Evolutionary conservation across 1,140 invertebrate genomes (phyloP).

Genomic region (Oncopodura yosiiana): DNA sequence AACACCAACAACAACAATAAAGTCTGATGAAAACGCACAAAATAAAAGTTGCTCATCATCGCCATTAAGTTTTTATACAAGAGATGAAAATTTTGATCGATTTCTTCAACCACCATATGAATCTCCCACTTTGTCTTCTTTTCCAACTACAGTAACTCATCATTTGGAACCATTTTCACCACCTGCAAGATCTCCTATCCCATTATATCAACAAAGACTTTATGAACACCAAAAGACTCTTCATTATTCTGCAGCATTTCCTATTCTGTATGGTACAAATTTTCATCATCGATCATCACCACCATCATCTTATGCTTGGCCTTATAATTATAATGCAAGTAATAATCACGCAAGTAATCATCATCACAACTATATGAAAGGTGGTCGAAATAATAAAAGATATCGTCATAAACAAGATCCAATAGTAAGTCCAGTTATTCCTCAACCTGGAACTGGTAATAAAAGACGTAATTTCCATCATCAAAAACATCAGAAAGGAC

Average conservation of each 20-base stretch:
- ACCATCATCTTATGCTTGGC: too few relatives aligned
- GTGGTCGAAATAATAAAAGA: slow-evolving; percentile 15
- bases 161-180: slow-evolving; percentile 28
- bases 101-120: slow-evolving; percentile 20
- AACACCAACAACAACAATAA: too few relatives aligned
- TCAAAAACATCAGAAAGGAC: slow-evolving; percentile 32
- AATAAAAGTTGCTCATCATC: too few relatives aligned
- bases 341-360: slow-evolving; percentile 27
- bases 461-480: slow-evolving; percentile 32
- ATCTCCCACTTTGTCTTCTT: slow-evolving; percentile 18
- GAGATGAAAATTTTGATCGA: slow-evolving; percentile 9
- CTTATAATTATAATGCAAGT: not conserved
- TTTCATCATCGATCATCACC: not conserved
- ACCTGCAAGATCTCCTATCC: slow-evolving; percentile 12
- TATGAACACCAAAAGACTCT: too few relatives aligned
- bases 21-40: too few relatives aligned
- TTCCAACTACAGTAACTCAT: not conserved
- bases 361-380: slow-evolving; percentile 6
- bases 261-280: too few relatives aligned
- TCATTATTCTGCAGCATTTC: too few relatives aligned
- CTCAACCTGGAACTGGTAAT: slow-evolving; percentile 68
- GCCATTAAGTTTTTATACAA: too few relatives aligned
- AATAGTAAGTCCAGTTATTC: slow-evolving; percentile 84
- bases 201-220: not conserved
- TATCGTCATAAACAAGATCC: slow-evolving; percentile 53